Evolutionary conservation across 1,140 invertebrate genomes (phyloP).

Genomic region (Microvelia longipes): DNA sequence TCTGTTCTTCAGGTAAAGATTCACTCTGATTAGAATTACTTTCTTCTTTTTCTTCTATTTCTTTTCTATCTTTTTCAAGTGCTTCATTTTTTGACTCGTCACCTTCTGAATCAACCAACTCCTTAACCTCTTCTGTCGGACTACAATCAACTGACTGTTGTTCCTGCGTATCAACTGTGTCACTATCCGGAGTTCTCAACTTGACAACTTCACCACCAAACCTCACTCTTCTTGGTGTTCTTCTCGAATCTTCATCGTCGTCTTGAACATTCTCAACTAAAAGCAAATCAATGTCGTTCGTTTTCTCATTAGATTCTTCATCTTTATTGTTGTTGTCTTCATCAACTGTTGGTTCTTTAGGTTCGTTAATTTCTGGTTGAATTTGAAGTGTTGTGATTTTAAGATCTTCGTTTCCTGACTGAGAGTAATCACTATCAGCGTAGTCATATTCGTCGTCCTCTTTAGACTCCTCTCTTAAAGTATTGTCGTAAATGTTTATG

Average conservation of each 20-base stretch:
- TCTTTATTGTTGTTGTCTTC: constrained; percentile 16
- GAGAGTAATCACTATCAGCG: constrained; percentile 8
- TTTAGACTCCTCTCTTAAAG: background rate
- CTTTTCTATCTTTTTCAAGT: constrained; percentile 5
- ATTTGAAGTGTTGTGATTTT: background rate
- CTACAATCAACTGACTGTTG: constrained; percentile 2
- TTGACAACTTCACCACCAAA: constrained; percentile 71
- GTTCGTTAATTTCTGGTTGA: constrained; percentile 1
- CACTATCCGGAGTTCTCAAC: constrained; percentile 64
- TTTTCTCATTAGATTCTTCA: constrained; percentile 43
- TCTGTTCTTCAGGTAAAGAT: background rate
- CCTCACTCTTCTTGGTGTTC: constrained; percentile 40
- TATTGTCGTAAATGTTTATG: constrained; percentile 1
- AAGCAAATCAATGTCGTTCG: constrained; percentile 24
- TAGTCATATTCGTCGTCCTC: constrained; percentile 6
- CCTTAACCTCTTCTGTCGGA: background rate
- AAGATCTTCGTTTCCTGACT: constrained; percentile 3
- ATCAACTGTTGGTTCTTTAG: constrained; percentile 7
- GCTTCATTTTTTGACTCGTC: background rate
- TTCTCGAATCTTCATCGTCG: constrained; percentile 24
- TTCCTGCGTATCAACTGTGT: constrained; percentile 26
- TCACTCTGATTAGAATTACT: background rate
- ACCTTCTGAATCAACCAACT: background rate
- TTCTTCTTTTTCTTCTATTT: background rate
- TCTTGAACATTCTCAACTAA: constrained; percentile 9